A percentile compares a stretch with the other conserved stretches of the same genome.
These are phyloP conservation scores for Hydrochoerus hydrochaeris DNA, from an alignment of 2,113 vertebrate species.

Conservation along the genomic window DNA sequence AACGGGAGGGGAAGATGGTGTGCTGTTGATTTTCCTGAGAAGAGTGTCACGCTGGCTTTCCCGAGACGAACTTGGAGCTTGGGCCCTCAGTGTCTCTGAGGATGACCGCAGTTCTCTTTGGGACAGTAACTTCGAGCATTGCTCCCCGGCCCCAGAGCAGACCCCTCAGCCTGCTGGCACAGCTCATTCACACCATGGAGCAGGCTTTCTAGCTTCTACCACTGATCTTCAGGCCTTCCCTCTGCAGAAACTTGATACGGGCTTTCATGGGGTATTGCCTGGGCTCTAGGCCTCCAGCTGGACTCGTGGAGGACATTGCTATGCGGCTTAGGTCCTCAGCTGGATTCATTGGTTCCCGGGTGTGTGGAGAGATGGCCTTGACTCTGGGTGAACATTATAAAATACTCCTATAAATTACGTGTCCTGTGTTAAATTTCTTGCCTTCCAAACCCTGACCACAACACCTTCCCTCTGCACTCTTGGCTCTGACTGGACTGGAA, in stretches of 20 bases:
- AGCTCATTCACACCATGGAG: neutral
- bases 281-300: neutral
- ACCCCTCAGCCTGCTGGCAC: neutral
- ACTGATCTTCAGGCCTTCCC: neutral
- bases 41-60: neutral
- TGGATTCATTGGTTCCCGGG: neutral
- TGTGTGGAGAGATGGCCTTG: no score
- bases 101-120: neutral
- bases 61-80: neutral
- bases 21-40: neutral
- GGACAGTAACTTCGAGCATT: neutral
- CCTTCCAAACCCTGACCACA: neutral
- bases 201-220: neutral
- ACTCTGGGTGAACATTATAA: neutral
- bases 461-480: neutral
- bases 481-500: neutral
- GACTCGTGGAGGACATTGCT: no score
- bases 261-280: neutral
- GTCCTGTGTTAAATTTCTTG: neutral
- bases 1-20: neutral
- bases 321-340: neutral
- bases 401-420: neutral
- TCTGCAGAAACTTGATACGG: neutral
- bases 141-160: no score
- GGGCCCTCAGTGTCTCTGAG: neutral